phyloP scores from a whole-genome alignment of 2,797 vertebrate species.

The Poliocrania exsul region DNA sequence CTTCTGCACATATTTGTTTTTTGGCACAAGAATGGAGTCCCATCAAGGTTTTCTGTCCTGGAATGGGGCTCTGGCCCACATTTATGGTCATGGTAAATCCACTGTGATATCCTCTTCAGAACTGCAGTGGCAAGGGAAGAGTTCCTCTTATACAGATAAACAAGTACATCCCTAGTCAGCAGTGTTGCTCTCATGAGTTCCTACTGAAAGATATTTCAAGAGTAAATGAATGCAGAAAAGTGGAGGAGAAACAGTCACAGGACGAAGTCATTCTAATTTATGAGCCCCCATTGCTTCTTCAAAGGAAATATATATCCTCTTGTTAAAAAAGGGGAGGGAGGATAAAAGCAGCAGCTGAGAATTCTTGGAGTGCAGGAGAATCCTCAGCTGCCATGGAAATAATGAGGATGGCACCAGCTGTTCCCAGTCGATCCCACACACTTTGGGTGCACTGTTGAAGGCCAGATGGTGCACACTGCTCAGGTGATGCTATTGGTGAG shows the following conservation, averaged over 20 bases:
- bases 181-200: neutral
- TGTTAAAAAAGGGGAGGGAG: neutral
- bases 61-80: neutral
- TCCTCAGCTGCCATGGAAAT: slow-evolving; percentile 62
- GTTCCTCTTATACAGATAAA: neutral
- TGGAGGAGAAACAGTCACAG: slow-evolving; percentile 12
- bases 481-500: slow-evolving; percentile 8
- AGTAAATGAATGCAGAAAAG: slow-evolving; percentile 42
- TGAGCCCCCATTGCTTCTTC: slow-evolving; percentile 21
- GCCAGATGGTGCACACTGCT: neutral
- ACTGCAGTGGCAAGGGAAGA: neutral
- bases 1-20: neutral
- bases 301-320: slow-evolving; percentile 52
- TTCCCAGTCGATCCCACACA: slow-evolving; percentile 1
- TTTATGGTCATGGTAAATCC: neutral
- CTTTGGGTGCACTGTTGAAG: neutral
- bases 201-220: slow-evolving; percentile 9
- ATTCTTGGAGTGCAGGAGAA: slow-evolving; percentile 48
- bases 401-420: slow-evolving; percentile 41
- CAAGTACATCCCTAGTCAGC: neutral
- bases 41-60: neutral
- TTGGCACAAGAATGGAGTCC: neutral
- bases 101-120: neutral
- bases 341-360: slow-evolving; percentile 53
- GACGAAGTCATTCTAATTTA: slow-evolving; percentile 45